Evolutionary conservation across 2,113 vertebrate species (phyloP).

Genomic region (Paramormyrops kingsleyae): DNA sequence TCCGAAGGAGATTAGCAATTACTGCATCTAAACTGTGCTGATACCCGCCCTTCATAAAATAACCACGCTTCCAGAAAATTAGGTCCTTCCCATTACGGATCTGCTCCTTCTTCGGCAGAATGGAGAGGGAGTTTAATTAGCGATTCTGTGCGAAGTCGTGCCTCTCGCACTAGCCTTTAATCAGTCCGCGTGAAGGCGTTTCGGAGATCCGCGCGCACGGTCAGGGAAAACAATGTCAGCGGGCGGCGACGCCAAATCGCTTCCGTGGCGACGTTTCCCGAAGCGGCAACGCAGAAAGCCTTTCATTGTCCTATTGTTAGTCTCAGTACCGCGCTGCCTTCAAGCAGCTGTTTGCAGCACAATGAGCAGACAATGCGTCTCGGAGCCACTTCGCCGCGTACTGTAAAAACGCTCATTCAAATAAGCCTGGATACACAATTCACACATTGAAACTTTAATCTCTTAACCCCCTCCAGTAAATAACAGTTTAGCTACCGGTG

Average conservation of each 20-base stretch:
- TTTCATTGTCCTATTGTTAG: constrained; percentile 63
- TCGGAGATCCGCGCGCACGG: constrained; percentile 35
- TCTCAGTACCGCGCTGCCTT: constrained; percentile 58
- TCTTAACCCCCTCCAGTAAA: constrained; percentile 29
- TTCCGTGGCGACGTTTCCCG: constrained; percentile 45
- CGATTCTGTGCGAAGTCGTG: not conserved
- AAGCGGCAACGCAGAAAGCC: constrained; percentile 49
- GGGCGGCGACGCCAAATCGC: constrained; percentile 38
- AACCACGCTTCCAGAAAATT: constrained; percentile 7
- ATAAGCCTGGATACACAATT: constrained; percentile 11
- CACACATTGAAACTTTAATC: not conserved
- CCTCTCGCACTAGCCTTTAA: constrained; percentile 5
- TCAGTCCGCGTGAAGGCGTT: not conserved
- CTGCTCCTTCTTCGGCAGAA: not conserved
- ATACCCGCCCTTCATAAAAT: not conserved
- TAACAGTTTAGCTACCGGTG: constrained; percentile 21
- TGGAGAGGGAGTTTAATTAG: not conserved
- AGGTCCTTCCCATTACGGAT: not conserved
- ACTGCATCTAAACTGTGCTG: not conserved
- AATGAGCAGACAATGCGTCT: constrained; percentile 54
- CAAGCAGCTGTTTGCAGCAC: constrained; percentile 61
- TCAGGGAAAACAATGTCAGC: constrained; percentile 50
- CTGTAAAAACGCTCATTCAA: constrained; percentile 58
- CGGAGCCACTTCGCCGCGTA: constrained; percentile 57
- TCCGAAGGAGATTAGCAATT: not conserved